Evolutionary conservation across 1,140 invertebrate species (phyloP), one percentile per base, ranked within the genome.

Genomic region (Acromyrmex charruanus): DNA sequence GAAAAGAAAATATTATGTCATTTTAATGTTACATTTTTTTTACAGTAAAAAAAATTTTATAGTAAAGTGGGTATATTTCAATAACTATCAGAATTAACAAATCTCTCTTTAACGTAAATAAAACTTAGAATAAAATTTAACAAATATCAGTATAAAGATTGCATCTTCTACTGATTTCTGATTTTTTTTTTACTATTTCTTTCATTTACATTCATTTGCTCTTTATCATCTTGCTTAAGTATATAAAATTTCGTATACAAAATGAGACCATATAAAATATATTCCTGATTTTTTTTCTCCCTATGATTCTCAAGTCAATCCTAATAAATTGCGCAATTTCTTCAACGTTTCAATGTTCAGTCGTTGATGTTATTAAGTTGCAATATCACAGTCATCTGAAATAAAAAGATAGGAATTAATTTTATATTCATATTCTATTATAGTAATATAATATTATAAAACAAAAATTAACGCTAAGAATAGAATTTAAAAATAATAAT

Each of bases 301-400:
- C 53, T 55, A 59, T n/a, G 2, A 77, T 59, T 59, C n/a, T 18
- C 28, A 55, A 28, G 5, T 63, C 16, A 10, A 44, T 44, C 7
- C 4, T 28, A 65, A 65, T 63, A 25, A 63, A 63, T 77, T 49
- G 25, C n/a, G 3, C 16, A 5, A 9, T 49, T 49, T 63, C 25
- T 31, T 77, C 2, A 61, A 35, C 3, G 16, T 49, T 65, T 59
- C 75, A n/a, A 51, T 6, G 18, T 66, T 39, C 18, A 77, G 35
- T 44, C 35, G 9, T 61, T 49, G 59, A 2, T 65, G 25, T 77
- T 28, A 21, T 77, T 63, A 25, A 59, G 55, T n/a, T 65, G 10
- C 6, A 21, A 65, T 77, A 65, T 77, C 35, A 44, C 58, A 77
- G 39, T 77, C 25, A 79, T 79, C 61, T 79, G 44, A 79, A 79